These are phyloP conservation scores for Ectemnius continuus DNA, from an alignment of 2,888 invertebrate genomes.

Conservation along the genomic window DNA sequence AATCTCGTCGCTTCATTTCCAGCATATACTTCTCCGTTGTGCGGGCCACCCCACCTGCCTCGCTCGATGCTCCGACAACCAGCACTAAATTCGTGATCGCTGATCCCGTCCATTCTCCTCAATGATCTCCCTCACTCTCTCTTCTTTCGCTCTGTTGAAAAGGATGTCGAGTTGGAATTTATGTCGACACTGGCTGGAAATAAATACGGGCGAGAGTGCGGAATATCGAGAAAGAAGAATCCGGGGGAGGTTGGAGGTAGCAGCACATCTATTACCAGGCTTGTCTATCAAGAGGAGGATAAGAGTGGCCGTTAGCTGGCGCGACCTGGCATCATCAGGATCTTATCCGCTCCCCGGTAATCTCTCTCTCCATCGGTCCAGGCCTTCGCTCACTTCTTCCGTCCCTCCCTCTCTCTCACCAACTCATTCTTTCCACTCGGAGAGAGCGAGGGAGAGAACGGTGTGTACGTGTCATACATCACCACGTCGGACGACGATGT, in stretches of 20 bases:
- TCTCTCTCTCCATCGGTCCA: conserved; percentile 41
- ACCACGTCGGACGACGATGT: conserved; percentile 23
- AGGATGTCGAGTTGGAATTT: conserved; percentile 1
- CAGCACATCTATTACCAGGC: conserved; percentile 35
- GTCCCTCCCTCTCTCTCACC: conserved; percentile 20
- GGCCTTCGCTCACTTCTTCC: not conserved
- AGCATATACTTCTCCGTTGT: too few species aligned
- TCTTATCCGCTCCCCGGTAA: conserved; percentile 55
- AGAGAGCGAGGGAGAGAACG: not conserved
- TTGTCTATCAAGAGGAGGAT: conserved; percentile 44
- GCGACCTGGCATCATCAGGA: conserved; percentile 57
- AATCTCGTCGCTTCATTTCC: not conserved
- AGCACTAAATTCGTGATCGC: too few species aligned
- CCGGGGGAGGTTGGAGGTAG: not conserved
- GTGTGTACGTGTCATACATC: conserved; percentile 48
- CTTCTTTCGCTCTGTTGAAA: not conserved
- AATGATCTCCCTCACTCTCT: too few species aligned
- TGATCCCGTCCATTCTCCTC: too few species aligned
- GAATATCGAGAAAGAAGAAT: not conserved
- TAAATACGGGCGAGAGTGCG: not conserved
- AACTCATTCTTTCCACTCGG: not conserved
- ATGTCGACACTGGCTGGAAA: not conserved
- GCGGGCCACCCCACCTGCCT: too few species aligned
- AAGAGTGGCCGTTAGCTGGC: conserved; percentile 28
- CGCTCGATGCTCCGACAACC: too few species aligned